Evolutionary conservation across 2,888 invertebrate species (phyloP).

Genomic region (Brachyopa scutellaris): DNA sequence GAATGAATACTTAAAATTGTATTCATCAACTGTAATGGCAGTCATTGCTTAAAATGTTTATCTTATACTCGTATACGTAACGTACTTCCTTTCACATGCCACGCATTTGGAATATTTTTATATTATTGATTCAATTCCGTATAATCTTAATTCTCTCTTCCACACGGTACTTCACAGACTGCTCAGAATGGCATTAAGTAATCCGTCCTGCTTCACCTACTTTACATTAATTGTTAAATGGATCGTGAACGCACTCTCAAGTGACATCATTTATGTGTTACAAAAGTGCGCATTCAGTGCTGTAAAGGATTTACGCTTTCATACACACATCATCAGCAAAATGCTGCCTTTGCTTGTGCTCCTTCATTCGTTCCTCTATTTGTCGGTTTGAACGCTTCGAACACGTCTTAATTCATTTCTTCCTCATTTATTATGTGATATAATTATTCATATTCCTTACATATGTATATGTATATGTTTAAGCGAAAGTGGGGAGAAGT

Average conservation of each 20-base stretch:
- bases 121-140: slow-evolving; percentile 43
- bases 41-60: no score
- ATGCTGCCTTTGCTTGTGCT: slow-evolving; percentile 21
- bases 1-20: no score
- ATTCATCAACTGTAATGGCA: no score
- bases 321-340: slow-evolving; percentile 40
- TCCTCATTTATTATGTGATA: slow-evolving; percentile 51
- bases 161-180: slow-evolving; percentile 5
- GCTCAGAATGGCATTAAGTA: slow-evolving; percentile 37
- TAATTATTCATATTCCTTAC: slow-evolving; percentile 41
- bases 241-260: slow-evolving; percentile 57
- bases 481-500: not conserved
- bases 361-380: not conserved
- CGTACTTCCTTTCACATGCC: no score
- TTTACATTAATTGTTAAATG: slow-evolving; percentile 60
- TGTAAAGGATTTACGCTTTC: slow-evolving; percentile 49
- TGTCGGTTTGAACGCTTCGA: slow-evolving; percentile 8
- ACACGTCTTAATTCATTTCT: slow-evolving; percentile 43
- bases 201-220: slow-evolving; percentile 49
- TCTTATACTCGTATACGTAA: no score
- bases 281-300: slow-evolving; percentile 49
- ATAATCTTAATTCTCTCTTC: slow-evolving; percentile 29
- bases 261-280: slow-evolving; percentile 57
- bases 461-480: no score
- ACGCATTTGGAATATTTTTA: no score